Base-by-base conservation (phyloP, 2,113 vertebrate species). In the Falco punctatus region DNA sequence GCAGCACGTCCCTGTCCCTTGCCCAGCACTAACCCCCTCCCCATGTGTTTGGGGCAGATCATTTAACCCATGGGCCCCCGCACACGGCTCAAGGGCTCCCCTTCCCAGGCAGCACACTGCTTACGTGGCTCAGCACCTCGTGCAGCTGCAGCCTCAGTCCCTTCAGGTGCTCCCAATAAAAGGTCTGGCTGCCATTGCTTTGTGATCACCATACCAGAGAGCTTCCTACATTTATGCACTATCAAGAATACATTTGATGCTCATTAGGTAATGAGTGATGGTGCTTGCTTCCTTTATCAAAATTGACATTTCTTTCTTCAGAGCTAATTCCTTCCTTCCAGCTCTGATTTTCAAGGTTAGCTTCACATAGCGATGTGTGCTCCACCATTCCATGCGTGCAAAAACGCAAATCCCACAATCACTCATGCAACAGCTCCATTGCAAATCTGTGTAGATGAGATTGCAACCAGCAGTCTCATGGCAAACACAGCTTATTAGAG, bases 61-160 rank as follows among this genome's bases (percentile, higher is more conserved):
- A 51, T 44, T 73, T 44, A 35, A 83, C 19, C 27, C 32, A 17
- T 7, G 27, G 14, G 19, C 13, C 26, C 14, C 35, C 21, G 35
- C 2, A 0, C 5, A 4, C 3, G 14, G 44, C 24, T 70, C 2
- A 2, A 35, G 23, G 40, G 19, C 4, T 10, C 14, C 27, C 10
- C 5, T 70, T 44, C 16, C 14, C 33, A 40, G 46, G 24, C 33
- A 61, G 35, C 12, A 24, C 62, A 49, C 40, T 88, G 58, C 62
- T 52, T 32, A 35, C 70, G 26, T 11, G 46, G 59, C 22, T 73
- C 54, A 86, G 72, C 28, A 75, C 16, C 54, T n/a, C 32, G 10
- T 19, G 44, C 78, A 75, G 24, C 26, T 88, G 38, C 46, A 92
- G 26, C 35, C 18, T 77, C 27, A 24, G 35, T 42, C 70, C 38